Evolutionary conservation across 2,888 invertebrate species (phyloP).

Genomic region (Plagiodera versicolora): DNA sequence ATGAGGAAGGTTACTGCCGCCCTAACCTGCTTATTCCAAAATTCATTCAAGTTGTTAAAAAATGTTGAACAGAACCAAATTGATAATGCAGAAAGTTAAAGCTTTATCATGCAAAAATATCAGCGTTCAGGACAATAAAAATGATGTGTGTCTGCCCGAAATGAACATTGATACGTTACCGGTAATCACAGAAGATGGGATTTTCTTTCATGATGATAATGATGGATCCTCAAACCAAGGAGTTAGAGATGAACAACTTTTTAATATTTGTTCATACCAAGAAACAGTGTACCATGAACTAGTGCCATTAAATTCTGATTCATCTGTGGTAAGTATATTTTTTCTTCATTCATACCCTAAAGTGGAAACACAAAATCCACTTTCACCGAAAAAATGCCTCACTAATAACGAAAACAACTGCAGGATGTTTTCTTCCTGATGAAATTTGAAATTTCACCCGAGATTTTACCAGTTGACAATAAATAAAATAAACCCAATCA

Average conservation of each 20-base stretch:
- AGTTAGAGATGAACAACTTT: not conserved
- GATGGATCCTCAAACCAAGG: not conserved
- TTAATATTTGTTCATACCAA: not conserved
- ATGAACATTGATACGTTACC: slow-evolving; percentile 1
- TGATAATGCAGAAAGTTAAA: not conserved
- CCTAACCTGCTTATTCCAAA: not conserved
- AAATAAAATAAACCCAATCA: no score
- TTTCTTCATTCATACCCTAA: not conserved
- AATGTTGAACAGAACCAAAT: no score
- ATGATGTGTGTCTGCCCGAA: slow-evolving; percentile 1
- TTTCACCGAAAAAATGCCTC: not conserved
- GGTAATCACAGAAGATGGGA: not conserved
- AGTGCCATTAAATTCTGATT: slow-evolving; percentile 1
- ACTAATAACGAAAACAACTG: slow-evolving; percentile 3
- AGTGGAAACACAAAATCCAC: not conserved
- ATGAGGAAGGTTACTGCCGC: not conserved
- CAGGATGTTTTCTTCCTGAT: no score
- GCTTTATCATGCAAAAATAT: not conserved
- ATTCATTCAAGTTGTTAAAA: no score
- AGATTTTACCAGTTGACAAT: no score
- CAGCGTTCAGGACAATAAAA: not conserved
- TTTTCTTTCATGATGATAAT: not conserved
- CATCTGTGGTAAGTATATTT: slow-evolving; percentile 2
- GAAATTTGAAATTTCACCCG: no score
- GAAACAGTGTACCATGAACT: slow-evolving; percentile 2